Percentiles rank a stretch among this genome's conserved stretches.
These are phyloP conservation scores for Spicauda simplicius DNA, from an alignment of 2,888 invertebrate genomes.

Conservation along the genomic window DNA sequence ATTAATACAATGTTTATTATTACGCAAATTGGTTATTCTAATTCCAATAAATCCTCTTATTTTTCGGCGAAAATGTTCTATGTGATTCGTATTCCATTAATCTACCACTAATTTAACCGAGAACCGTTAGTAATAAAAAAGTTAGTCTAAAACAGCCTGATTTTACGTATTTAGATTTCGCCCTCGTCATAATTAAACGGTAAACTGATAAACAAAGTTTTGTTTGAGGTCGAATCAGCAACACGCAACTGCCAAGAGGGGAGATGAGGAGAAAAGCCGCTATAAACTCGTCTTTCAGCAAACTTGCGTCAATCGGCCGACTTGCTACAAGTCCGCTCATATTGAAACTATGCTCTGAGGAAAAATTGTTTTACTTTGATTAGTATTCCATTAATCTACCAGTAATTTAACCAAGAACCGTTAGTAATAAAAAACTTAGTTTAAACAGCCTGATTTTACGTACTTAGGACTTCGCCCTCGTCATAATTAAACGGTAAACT, in stretches of 20 bases:
- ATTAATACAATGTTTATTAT: too few relatives aligned
- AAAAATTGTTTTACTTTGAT: neutral
- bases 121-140: neutral
- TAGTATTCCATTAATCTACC: too few relatives aligned
- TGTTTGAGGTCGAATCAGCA: constrained; percentile 63
- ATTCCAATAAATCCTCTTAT: too few relatives aligned
- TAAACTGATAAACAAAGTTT: constrained; percentile 66
- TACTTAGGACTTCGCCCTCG: constrained; percentile 23
- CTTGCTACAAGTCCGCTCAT: constrained; percentile 48
- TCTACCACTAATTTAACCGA: too few relatives aligned
- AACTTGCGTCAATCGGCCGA: constrained; percentile 18
- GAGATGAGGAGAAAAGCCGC: neutral
- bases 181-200: constrained; percentile 61
- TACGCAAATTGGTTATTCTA: too few relatives aligned
- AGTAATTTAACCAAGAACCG: too few relatives aligned
- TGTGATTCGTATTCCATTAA: too few relatives aligned
- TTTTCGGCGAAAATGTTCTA: too few relatives aligned
- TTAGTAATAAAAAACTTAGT: neutral
- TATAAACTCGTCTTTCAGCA: constrained; percentile 15
- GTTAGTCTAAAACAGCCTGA: neutral
- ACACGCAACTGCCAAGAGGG: constrained; percentile 58
- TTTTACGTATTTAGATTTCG: neutral
- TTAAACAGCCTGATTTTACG: neutral
- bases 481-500: constrained; percentile 64
- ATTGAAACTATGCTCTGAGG: neutral